Evolutionary conservation across 2,113 vertebrate species (phyloP).

Genomic region (Lophochroa leadbeateri): DNA sequence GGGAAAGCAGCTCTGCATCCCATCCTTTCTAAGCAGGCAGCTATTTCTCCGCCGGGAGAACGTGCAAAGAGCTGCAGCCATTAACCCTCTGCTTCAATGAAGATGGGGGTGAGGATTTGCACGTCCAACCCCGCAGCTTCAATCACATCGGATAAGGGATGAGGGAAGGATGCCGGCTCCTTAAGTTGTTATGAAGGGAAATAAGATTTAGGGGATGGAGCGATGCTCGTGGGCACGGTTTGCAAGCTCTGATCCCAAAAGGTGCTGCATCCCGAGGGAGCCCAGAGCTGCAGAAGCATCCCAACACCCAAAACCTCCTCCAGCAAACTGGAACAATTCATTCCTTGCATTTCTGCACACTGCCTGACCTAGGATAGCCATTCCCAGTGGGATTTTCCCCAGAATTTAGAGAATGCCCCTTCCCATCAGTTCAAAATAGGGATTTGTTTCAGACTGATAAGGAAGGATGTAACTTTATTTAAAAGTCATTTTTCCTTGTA

Average conservation of each 20-base stretch:
- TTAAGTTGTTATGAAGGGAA: background rate
- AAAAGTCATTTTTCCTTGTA: conserved; percentile 40
- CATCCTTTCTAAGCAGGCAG: background rate
- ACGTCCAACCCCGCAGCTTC: background rate
- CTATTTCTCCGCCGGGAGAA: background rate
- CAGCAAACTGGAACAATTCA: background rate
- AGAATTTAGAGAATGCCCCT: background rate
- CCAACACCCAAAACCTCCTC: background rate
- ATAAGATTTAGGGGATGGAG: background rate
- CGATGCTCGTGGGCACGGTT: fast-evolving
- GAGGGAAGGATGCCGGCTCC: background rate
- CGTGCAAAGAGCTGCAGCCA: background rate
- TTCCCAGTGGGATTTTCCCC: background rate
- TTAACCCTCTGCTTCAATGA: background rate
- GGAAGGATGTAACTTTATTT: conserved; percentile 31
- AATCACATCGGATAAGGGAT: background rate
- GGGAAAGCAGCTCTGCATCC: background rate
- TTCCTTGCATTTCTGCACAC: background rate
- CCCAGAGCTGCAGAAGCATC: background rate
- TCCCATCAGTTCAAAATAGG: fast-evolving
- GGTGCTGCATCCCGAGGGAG: fast-evolving
- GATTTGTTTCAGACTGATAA: background rate
- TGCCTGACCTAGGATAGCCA: fast-evolving
- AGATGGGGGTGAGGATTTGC: background rate
- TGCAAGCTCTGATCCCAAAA: background rate